Evolutionary conservation across 2,888 invertebrate species (phyloP).

Genomic region (Coleophora deauratella): DNA sequence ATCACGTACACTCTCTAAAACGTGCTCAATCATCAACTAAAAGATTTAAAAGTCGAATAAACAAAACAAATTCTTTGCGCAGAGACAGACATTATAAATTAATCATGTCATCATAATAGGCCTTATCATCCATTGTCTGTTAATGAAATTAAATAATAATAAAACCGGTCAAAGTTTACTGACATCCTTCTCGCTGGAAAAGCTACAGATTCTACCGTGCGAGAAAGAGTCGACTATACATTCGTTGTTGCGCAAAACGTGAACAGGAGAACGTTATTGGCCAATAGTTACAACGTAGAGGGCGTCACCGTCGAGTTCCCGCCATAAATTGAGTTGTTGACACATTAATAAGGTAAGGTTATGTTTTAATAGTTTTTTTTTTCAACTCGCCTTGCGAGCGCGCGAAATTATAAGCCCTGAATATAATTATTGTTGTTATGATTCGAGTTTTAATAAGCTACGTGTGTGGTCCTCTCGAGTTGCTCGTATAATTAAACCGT

Average conservation of each 20-base stretch:
- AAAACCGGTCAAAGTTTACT: constrained; percentile 16
- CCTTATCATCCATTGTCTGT: constrained; percentile 26
- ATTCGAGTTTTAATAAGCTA: constrained; percentile 59
- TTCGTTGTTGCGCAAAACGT: constrained; percentile 15
- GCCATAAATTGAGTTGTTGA: constrained; percentile 76
- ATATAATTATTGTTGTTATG: constrained; percentile 67
- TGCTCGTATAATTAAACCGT: constrained; percentile 52
- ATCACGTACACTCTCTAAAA: constrained; percentile 20
- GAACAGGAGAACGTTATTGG: constrained; percentile 48
- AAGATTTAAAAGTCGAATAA: constrained; percentile 20
- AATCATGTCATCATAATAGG: constrained; percentile 49
- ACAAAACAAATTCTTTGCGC: constrained; percentile 29
- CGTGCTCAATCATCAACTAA: constrained; percentile 26
- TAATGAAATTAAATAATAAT: constrained; percentile 17
- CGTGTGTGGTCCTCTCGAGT: constrained; percentile 63
- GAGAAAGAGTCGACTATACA: constrained; percentile 38
- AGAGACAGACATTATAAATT: constrained; percentile 49
- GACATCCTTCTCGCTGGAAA: constrained; percentile 18
- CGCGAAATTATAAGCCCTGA: constrained; percentile 67
- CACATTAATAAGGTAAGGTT: constrained; percentile 70
- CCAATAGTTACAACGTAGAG: constrained; percentile 42
- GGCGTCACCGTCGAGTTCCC: constrained; percentile 62
- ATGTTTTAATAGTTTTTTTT: constrained; percentile 67
- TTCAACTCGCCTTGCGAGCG: constrained; percentile 34
- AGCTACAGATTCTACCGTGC: constrained; percentile 11